Percentiles rank a stretch among this genome's conserved stretches.
phyloP scores from a whole-genome alignment of 2,888 invertebrate species.

The Philaethria dido region DNA sequence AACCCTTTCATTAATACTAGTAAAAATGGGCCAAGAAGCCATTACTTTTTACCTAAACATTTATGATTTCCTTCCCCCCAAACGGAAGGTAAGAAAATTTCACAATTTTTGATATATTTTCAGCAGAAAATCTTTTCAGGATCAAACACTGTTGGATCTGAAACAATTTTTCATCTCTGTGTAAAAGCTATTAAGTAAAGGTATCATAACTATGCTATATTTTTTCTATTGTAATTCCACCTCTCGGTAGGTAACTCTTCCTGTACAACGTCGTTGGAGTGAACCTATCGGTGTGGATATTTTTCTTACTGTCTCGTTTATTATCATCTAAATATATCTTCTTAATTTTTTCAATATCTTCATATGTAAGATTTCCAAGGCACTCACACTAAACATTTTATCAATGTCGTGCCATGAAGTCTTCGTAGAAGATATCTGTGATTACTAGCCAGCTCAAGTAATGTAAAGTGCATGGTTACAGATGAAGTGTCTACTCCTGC shows the following conservation, averaged over 20 bases:
- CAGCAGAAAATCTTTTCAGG: slow-evolving; percentile 52
- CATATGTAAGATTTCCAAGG: slow-evolving; percentile 57
- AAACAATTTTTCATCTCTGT: slow-evolving; percentile 64
- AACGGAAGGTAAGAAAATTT: slow-evolving; percentile 74
- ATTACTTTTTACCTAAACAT: slow-evolving; percentile 71
- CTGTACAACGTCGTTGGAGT: slow-evolving; percentile 59
- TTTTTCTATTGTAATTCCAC: slow-evolving; percentile 53
- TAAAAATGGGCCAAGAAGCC: too few species aligned
- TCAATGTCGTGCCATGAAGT: slow-evolving; percentile 59
- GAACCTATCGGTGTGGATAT: slow-evolving; percentile 68
- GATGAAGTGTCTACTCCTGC: slow-evolving; percentile 72
- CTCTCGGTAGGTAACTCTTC: slow-evolving; percentile 54
- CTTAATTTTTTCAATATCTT: slow-evolving; percentile 58
- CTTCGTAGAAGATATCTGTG: slow-evolving; percentile 58
- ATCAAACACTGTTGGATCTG: slow-evolving; percentile 50
- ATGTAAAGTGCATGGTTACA: slow-evolving; percentile 56
- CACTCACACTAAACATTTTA: slow-evolving; percentile 51
- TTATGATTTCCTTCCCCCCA: slow-evolving; percentile 78
- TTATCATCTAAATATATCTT: slow-evolving; percentile 62
- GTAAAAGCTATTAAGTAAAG: slow-evolving; percentile 49
- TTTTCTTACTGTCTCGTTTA: slow-evolving; percentile 70
- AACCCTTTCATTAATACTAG: too few species aligned
- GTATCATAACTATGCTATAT: slow-evolving; percentile 46
- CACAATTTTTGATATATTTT: slow-evolving; percentile 48
- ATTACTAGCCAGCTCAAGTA: slow-evolving; percentile 62